Conservation (phyloP, 2,113 vertebrate species). For the Atherinomorus stipes region DNA sequence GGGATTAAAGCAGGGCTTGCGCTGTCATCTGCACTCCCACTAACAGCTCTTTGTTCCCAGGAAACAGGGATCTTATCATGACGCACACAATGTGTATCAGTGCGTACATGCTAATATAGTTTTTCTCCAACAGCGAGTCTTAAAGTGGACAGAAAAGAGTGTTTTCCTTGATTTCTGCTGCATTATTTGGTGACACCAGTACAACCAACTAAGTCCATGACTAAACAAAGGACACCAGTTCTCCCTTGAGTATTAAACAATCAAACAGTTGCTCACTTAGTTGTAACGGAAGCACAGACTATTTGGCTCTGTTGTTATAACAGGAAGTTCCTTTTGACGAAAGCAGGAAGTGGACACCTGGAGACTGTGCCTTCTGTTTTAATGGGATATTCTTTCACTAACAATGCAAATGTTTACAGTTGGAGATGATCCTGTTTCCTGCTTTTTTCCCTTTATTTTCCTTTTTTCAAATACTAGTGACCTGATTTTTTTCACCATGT, state of each 20-base stretch:
- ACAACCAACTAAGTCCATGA: slow-evolving; percentile 45
- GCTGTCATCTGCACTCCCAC: neutral
- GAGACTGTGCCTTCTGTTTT: slow-evolving; percentile 49
- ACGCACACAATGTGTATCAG: slow-evolving; percentile 15
- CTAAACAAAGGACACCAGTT: slow-evolving; percentile 59
- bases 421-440: slow-evolving; percentile 59
- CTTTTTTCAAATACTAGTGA: neutral
- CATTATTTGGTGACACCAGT: slow-evolving; percentile 21
- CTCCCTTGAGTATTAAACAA: slow-evolving; percentile 64
- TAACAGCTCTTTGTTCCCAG: slow-evolving; percentile 21
- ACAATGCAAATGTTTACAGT: slow-evolving; percentile 74
- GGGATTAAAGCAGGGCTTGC: slow-evolving; percentile 29
- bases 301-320: slow-evolving; percentile 65
- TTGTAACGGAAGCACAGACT: slow-evolving; percentile 55
- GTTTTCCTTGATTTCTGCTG: slow-evolving; percentile 31
- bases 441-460: neutral
- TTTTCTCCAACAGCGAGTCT: neutral
- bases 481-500: slow-evolving; percentile 19
- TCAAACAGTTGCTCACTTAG: slow-evolving; percentile 43
- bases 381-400: slow-evolving; percentile 66
- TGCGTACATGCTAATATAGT: slow-evolving; percentile 2
- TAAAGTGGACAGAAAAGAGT: neutral
- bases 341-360: slow-evolving; percentile 79
- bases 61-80: slow-evolving; percentile 35
- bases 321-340: slow-evolving; percentile 76